Percentiles rank a stretch among this genome's conserved stretches.
phyloP scores from a whole-genome alignment of 2,888 invertebrate species.

The Halictus quadricinctus region DNA sequence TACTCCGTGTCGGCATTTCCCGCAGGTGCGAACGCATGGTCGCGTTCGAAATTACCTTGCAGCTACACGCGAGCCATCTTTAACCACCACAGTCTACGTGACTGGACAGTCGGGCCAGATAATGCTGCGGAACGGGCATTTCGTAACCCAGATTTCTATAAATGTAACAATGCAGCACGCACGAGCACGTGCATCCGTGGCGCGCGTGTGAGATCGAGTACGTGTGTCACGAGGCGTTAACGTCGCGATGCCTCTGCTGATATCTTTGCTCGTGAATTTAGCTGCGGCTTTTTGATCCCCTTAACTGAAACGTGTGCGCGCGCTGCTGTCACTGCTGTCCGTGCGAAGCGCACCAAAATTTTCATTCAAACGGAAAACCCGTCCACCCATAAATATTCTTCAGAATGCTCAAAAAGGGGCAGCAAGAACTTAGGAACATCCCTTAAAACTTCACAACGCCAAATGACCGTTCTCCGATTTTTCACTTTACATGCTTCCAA shows the following conservation, averaged over 20 bases:
- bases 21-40: constrained; percentile 50
- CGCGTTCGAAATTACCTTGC: constrained; percentile 56
- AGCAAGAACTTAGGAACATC: not conserved
- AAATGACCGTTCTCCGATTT: not conserved
- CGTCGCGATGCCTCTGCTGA: constrained; percentile 34
- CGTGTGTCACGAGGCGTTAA: constrained; percentile 55
- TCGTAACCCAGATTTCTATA: constrained; percentile 65
- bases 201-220: constrained; percentile 26
- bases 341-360: not conserved
- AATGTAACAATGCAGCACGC: constrained; percentile 27
- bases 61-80: constrained; percentile 52
- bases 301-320: not conserved
- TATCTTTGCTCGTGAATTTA: constrained; percentile 47
- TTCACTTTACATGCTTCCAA: not conserved
- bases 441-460: not conserved
- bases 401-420: not conserved
- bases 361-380: not conserved
- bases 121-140: constrained; percentile 62
- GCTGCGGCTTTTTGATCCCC: constrained; percentile 33
- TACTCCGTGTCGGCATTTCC: constrained; percentile 53
- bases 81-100: constrained; percentile 62
- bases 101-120: constrained; percentile 64
- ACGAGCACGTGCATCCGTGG: constrained; percentile 20
- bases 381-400: not conserved
- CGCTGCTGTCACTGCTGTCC: not conserved